Evolutionary conservation across 2,113 vertebrate genomes (phyloP).

Genomic region (Brachyistius frenatus): DNA sequence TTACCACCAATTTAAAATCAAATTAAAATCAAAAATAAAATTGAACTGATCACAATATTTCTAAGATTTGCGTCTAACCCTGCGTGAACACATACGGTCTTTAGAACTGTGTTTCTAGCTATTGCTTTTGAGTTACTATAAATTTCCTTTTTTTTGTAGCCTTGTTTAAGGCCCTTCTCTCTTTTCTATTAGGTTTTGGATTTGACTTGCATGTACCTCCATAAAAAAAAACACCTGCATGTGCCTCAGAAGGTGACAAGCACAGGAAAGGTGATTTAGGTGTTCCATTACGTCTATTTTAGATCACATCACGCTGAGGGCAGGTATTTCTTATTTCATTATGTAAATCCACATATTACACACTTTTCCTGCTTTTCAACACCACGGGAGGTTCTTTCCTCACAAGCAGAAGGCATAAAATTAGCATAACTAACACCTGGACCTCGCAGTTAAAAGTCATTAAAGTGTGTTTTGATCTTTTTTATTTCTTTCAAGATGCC

Average conservation of each 20-base stretch:
- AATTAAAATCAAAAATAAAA: no score
- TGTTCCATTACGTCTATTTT: conserved; percentile 19
- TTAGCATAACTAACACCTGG: neutral
- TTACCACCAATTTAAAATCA: no score
- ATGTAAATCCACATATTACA: conserved; percentile 18
- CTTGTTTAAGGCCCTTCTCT: no score
- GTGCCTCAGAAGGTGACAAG: neutral
- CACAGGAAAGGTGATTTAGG: neutral
- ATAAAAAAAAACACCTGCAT: no score
- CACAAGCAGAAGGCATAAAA: neutral
- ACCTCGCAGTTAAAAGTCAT: neutral
- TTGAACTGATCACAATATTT: no score
- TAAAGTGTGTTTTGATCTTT: conserved; percentile 12
- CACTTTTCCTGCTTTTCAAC: conserved; percentile 6
- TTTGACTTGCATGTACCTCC: no score
- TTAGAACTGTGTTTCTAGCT: no score
- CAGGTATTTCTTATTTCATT: conserved; percentile 7
- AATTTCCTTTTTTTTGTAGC: no score
- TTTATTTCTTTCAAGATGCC: neutral
- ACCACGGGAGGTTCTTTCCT: neutral
- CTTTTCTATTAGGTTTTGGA: no score
- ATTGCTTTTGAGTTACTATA: no score
- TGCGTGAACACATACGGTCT: no score
- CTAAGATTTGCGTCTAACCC: no score
- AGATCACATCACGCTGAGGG: neutral